phyloP scores from a whole-genome alignment of 2,888 invertebrate species.

The Lasioglossum lativentre region DNA sequence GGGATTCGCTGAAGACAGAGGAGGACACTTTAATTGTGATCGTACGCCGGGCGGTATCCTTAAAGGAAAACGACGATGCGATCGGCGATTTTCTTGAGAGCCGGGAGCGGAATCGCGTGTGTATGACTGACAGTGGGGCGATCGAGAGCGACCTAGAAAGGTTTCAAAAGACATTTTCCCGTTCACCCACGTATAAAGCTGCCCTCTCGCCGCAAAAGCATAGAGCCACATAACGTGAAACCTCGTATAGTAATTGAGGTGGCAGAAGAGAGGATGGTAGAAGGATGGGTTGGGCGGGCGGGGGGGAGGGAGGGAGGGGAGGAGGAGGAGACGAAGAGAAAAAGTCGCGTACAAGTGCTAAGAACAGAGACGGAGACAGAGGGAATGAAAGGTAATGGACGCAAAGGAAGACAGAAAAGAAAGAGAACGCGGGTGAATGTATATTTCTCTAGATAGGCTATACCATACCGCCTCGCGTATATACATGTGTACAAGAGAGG shows the following conservation, averaged over 20 bases:
- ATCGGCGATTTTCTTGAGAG: constrained; percentile 67
- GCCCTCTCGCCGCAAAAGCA: constrained; percentile 70
- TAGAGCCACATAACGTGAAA: constrained; percentile 76
- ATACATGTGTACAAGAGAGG: background rate
- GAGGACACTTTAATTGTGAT: constrained; percentile 13
- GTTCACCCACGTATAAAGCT: constrained; percentile 82
- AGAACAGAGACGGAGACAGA: constrained; percentile 57
- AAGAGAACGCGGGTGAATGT: constrained; percentile 61
- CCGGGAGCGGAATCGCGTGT: constrained; percentile 66
- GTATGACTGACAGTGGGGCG: constrained; percentile 73
- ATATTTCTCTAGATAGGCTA: constrained; percentile 39
- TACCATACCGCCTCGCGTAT: constrained; percentile 15
- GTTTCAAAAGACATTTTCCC: constrained; percentile 82
- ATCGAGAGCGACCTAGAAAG: constrained; percentile 83
- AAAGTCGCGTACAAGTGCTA: constrained; percentile 52
- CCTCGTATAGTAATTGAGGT: constrained; percentile 79
- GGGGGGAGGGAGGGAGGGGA: background rate
- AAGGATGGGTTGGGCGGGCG: background rate
- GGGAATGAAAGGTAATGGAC: constrained; percentile 62
- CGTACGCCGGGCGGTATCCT: constrained; percentile 9
- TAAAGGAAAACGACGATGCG: constrained; percentile 52
- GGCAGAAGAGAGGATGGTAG: constrained; percentile 53
- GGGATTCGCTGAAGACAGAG: background rate
- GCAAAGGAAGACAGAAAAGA: constrained; percentile 62
- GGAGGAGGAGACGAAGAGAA: constrained; percentile 57